Conservation (phyloP, 1,140 invertebrate species). For the Drosophila virilis region DNA sequence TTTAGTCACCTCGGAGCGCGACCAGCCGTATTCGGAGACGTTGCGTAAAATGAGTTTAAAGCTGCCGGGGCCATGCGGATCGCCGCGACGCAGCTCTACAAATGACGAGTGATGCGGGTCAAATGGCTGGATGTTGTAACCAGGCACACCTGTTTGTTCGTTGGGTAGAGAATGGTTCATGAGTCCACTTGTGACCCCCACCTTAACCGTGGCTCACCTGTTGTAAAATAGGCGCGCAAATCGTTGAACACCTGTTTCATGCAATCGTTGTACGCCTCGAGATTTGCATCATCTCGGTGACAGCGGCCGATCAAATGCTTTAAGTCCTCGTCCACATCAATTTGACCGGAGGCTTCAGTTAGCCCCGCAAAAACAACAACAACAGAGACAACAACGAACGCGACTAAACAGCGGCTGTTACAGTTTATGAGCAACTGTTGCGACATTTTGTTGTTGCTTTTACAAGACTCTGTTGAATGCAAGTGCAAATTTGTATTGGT, state of each 20-base stretch:
- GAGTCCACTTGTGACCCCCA: slow-evolving; percentile 5
- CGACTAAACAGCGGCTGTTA: slow-evolving; percentile 11
- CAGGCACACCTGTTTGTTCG: slow-evolving; percentile 86
- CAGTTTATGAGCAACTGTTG: slow-evolving; percentile 55
- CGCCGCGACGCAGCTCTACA: slow-evolving; percentile 87
- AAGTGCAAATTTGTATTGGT: slow-evolving; percentile 25
- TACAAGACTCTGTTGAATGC: slow-evolving; percentile 41
- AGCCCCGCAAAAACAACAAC: slow-evolving; percentile 5
- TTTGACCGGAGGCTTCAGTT: slow-evolving; percentile 49
- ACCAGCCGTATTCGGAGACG: slow-evolving; percentile 91
- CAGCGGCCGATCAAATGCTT: slow-evolving; percentile 86
- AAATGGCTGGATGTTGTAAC: slow-evolving; percentile 89
- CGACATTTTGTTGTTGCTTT: slow-evolving; percentile 40
- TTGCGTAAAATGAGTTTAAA: slow-evolving; percentile 90
- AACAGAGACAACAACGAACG: not conserved
- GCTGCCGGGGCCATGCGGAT: slow-evolving; percentile 85
- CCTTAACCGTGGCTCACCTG: slow-evolving; percentile 84
- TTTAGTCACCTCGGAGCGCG: slow-evolving; percentile 90
- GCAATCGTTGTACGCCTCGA: slow-evolving; percentile 89
- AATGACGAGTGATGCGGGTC: slow-evolving; percentile 90
- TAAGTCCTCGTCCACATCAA: slow-evolving; percentile 71
- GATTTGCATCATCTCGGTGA: slow-evolving; percentile 85
- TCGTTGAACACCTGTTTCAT: slow-evolving; percentile 90
- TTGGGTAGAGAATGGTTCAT: slow-evolving; percentile 19
- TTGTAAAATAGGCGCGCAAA: slow-evolving; percentile 89